Percentiles rank a stretch among this genome's conserved stretches.
Conservation (phyloP, 2,888 invertebrate genomes). For the Mimas tiliae region DNA sequence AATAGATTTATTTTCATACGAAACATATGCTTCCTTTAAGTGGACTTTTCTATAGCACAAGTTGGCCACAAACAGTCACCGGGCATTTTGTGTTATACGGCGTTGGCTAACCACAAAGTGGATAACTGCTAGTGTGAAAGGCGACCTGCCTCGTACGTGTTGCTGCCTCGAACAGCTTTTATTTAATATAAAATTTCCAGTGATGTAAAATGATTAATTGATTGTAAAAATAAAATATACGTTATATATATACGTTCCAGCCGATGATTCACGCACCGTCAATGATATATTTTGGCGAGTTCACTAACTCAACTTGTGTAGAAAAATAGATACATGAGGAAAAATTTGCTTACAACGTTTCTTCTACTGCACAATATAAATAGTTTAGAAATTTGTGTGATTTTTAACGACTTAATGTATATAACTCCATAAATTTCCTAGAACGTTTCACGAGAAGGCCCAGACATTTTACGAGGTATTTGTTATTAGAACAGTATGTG, state of each 20-base stretch:
- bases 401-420: slow-evolving; percentile 67
- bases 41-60: slow-evolving; percentile 16
- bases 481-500: slow-evolving; percentile 70
- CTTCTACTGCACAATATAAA: slow-evolving; percentile 50
- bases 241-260: neutral
- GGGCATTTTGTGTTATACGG: slow-evolving; percentile 25
- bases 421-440: slow-evolving; percentile 69
- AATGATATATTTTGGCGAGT: slow-evolving; percentile 1
- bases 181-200: slow-evolving; percentile 1
- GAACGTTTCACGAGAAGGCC: slow-evolving; percentile 69
- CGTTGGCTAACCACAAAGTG: slow-evolving; percentile 28
- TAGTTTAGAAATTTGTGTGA: slow-evolving; percentile 62
- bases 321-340: slow-evolving; percentile 14
- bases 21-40: slow-evolving; percentile 12
- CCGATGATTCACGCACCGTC: neutral
- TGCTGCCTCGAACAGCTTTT: neutral
- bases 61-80: slow-evolving; percentile 23
- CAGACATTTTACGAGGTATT: slow-evolving; percentile 77
- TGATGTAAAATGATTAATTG: neutral
- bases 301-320: neutral
- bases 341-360: slow-evolving; percentile 37
- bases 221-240: neutral
- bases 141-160: neutral
- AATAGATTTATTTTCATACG: slow-evolving; percentile 21
- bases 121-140: slow-evolving; percentile 26